A percentile compares a stretch with the other conserved stretches of the same genome.
phyloP scores from a whole-genome alignment of 2,797 vertebrate species.

The Coregonus suidteri region DNA sequence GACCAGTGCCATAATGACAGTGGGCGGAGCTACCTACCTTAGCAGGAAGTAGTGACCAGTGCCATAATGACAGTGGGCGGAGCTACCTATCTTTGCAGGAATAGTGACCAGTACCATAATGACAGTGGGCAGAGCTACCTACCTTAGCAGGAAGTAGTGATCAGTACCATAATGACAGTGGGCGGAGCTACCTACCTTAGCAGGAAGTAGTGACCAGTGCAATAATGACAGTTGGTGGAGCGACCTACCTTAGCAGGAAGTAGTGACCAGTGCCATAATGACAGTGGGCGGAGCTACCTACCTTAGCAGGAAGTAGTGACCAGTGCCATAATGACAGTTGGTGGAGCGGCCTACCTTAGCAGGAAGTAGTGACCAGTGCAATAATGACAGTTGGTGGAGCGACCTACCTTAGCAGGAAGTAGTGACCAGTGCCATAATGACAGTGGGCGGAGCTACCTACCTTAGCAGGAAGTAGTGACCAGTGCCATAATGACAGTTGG shows the following conservation, averaged over 20 bases:
- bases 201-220: not conserved
- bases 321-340: not conserved
- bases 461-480: not conserved
- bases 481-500: not conserved
- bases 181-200: not conserved
- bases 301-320: not conserved
- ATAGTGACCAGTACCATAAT: not conserved
- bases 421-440: slow-evolving; percentile 1
- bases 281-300: not conserved
- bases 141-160: not conserved
- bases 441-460: not conserved
- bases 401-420: no score
- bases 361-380: not conserved
- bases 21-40: not conserved
- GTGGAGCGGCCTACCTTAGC: not conserved
- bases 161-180: not conserved
- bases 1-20: not conserved
- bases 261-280: not conserved
- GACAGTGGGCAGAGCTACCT: not conserved
- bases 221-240: not conserved
- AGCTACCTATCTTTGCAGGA: not conserved
- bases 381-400: not conserved
- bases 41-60: no score
- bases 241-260: no score
- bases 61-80: not conserved